Conservation (phyloP, 2,888 invertebrate species). For the Melinaea menophilus region DNA sequence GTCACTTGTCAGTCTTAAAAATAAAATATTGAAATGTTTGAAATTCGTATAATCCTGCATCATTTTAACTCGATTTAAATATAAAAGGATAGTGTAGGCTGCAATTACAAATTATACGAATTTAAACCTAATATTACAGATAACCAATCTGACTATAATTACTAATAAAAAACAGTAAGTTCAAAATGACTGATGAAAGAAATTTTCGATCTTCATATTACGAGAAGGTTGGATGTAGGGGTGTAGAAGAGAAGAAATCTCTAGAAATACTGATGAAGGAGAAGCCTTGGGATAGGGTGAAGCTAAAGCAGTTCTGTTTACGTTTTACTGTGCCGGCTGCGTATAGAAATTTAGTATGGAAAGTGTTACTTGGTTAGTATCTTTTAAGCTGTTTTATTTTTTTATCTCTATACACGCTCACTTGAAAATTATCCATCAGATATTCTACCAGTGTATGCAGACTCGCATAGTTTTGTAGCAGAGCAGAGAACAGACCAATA, state of each 20-base stretch:
- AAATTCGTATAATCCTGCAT: too few species aligned
- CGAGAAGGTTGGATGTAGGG: conserved; percentile 92
- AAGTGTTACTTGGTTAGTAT: conserved; percentile 84
- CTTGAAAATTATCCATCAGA: conserved; percentile 64
- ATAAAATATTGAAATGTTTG: too few species aligned
- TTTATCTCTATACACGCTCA: background rate
- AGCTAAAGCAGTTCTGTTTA: conserved; percentile 90
- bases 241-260: conserved; percentile 94
- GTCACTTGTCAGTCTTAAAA: too few species aligned
- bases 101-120: too few species aligned
- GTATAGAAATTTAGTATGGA: conserved; percentile 90
- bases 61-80: too few species aligned
- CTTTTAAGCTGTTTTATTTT: background rate
- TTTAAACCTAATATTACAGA: too few species aligned
- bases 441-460: conserved; percentile 86
- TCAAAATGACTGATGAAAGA: conserved; percentile 80
- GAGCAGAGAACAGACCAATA: conserved; percentile 86
- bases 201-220: conserved; percentile 91
- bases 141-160: too few species aligned
- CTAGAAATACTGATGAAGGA: conserved; percentile 93
- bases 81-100: too few species aligned
- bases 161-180: conserved; percentile 1
- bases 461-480: conserved; percentile 86
- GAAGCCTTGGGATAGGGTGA: conserved; percentile 86
- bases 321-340: conserved; percentile 90